These are phyloP conservation scores for Oriolus oriolus DNA, from an alignment of 2,113 vertebrate species.

Conservation along the genomic window DNA sequence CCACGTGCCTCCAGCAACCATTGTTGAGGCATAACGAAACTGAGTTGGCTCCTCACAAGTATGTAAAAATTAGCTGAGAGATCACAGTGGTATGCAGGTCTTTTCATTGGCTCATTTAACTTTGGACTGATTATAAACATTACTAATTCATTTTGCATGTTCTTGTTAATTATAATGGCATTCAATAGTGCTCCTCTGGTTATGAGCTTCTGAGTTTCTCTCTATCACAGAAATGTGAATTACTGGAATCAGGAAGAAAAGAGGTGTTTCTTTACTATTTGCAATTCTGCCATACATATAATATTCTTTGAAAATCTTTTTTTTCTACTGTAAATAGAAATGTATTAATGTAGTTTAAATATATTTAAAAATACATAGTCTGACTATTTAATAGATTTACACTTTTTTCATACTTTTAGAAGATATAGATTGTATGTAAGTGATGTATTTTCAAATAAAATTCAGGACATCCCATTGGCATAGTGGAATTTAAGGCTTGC, in stretches of 20 bases:
- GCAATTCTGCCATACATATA: neutral
- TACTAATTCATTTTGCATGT: constrained; percentile 36
- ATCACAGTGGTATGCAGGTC: neutral
- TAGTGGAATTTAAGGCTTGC: neutral
- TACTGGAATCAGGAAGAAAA: neutral
- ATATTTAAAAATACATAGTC: neutral
- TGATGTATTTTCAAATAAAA: neutral
- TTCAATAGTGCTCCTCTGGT: neutral
- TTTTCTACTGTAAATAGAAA: neutral
- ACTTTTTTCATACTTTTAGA: neutral
- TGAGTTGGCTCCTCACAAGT: no score
- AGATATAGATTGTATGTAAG: neutral
- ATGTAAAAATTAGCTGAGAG: constrained; percentile 1
- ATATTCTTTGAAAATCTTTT: neutral
- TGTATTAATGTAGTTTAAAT: neutral
- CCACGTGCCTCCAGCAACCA: no score
- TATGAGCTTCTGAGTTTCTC: neutral
- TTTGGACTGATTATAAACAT: constrained; percentile 21
- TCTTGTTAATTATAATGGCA: constrained; percentile 40
- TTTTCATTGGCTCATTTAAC: constrained; percentile 32
- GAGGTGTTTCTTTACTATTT: neutral
- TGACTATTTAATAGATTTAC: neutral
- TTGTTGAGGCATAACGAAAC: no score
- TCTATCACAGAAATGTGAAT: neutral
- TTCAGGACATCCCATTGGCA: neutral